phyloP scores from a whole-genome alignment of 2,113 vertebrate genomes.

The Okapia johnstoni region DNA sequence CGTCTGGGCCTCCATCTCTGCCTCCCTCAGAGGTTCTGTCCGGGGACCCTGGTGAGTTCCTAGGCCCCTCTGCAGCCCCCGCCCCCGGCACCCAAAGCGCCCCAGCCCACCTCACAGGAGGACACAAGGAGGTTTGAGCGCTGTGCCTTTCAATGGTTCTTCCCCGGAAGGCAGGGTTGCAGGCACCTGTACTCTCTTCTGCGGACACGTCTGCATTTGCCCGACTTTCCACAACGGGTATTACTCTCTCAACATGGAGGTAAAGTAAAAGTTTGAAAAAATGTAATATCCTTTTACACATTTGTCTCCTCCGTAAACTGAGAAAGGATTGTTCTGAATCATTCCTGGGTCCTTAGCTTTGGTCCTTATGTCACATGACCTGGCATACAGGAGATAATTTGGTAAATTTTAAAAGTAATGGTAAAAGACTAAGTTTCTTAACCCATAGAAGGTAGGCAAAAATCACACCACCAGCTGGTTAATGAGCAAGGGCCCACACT shows the following conservation, averaged over 20 bases:
- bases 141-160: background rate
- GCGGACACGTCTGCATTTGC: background rate
- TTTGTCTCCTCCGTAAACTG: background rate
- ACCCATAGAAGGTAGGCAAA: background rate
- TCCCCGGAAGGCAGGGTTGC: background rate
- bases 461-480: too few relatives aligned
- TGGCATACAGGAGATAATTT: background rate
- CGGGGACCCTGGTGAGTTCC: accelerated
- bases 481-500: background rate
- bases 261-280: background rate
- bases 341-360: background rate
- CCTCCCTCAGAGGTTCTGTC: background rate
- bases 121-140: background rate
- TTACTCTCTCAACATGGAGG: background rate
- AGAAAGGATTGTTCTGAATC: background rate
- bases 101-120: background rate
- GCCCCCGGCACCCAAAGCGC: accelerated
- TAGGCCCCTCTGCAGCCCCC: background rate
- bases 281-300: background rate
- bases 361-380: background rate
- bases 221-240: background rate
- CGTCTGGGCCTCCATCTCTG: background rate
- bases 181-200: background rate
- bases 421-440: background rate
- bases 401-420: background rate